A percentile compares a stretch with the other conserved stretches of the same genome.
Evolutionary conservation across 2,113 vertebrate species (phyloP).

Genomic region (Neotoma lepida): DNA sequence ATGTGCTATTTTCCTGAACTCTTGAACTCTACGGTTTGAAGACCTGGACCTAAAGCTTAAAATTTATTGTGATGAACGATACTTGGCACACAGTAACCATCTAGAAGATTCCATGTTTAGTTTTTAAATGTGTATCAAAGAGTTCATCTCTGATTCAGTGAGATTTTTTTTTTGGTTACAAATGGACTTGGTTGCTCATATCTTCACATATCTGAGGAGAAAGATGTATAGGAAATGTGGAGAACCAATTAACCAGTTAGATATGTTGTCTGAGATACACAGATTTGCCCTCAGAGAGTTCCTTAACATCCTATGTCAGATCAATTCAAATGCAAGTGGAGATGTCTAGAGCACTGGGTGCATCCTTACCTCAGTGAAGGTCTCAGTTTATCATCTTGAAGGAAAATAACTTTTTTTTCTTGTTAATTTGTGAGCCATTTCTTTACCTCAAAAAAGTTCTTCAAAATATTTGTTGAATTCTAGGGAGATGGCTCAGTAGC

Average conservation of each 20-base stretch:
- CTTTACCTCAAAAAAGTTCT: conserved; percentile 36
- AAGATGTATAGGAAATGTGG: fast-evolving
- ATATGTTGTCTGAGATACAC: not conserved
- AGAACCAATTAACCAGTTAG: not conserved
- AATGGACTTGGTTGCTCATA: fast-evolving
- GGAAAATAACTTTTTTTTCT: not conserved
- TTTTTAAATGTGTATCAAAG: not conserved
- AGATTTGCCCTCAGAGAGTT: not conserved
- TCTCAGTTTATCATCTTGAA: not conserved
- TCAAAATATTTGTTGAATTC: not conserved
- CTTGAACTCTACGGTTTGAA: not conserved
- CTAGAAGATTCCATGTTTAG: not conserved
- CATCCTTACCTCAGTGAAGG: not conserved
- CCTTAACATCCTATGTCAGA: not conserved
- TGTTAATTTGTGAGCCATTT: not conserved
- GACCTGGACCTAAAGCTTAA: not conserved
- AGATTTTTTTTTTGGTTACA: not conserved
- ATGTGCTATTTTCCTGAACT: not conserved
- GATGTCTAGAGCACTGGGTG: not conserved
- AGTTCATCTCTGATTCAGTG: not conserved
- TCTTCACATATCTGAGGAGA: not conserved
- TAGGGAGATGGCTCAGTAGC: not conserved
- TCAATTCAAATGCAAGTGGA: not conserved
- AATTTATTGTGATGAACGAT: not conserved
- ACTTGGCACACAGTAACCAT: not conserved